Evolutionary conservation across 2,797 vertebrate species (phyloP), one percentile per base, ranked within the genome.

Genomic region (Vespertilio murinus): DNA sequence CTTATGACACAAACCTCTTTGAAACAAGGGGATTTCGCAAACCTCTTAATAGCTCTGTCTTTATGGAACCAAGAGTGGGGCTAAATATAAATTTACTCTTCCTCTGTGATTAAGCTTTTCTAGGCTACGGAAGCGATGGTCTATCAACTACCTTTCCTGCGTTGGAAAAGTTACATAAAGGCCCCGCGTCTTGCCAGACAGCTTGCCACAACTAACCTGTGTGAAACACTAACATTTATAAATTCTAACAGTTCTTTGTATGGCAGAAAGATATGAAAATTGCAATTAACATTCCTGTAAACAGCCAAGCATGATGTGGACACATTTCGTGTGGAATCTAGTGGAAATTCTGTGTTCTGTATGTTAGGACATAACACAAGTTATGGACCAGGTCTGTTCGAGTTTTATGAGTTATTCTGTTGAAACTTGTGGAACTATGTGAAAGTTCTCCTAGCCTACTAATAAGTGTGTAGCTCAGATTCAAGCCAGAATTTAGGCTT

Each of bases 331-430:
- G 42, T 85, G 84, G 87, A 94, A 81, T 94, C 38, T 86, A 87
- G 47, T 91, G 52, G 91, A 90, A 96, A 96, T 84, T 91, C 54
- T 81, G 70, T 78, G 70, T 88, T 94, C 64, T 88, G 0, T 93
- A 70, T 79, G 69, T 97, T 61, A 94, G 94, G 93, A 92, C 70
- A 86, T 82, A 88, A 88, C 13, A 87, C 54, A 87, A 45, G 45
- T 54, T 94, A 79, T 59, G 71, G 90, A 54, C 56, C 30, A 93
- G 70, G 33, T 92, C 42, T 73, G 47, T 67, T 80, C n/a, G 64
- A 92, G 18, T 94, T 96, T 95, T 95, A 95, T 61, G 80, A 91
- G 95, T 70, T 80, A 96, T 75, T 97, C 77, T 95, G 93, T 85
- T 90, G 81, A 95, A 95, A 95, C 54, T 90, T 90, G 88, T 92